Conservation (phyloP, 2,113 vertebrate species). For the Orthochromis indermauri region DNA sequence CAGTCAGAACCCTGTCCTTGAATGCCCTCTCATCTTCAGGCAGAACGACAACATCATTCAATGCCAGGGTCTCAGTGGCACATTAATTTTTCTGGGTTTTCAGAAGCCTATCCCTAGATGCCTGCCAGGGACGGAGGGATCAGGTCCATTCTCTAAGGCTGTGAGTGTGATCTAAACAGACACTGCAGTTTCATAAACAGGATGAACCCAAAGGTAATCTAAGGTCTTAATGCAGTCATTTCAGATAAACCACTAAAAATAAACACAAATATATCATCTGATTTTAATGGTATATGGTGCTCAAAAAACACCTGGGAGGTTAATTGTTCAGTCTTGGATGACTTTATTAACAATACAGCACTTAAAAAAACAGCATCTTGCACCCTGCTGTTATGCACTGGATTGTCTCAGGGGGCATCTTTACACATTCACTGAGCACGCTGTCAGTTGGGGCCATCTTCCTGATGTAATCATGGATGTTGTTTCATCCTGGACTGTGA, state of each 20-base stretch:
- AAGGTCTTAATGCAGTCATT: background rate
- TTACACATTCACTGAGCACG: background rate
- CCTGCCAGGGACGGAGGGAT: background rate
- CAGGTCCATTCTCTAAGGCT: background rate
- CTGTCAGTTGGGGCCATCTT: background rate
- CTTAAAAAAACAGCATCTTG: background rate
- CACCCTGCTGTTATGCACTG: background rate
- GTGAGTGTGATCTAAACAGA: background rate
- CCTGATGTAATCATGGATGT: background rate
- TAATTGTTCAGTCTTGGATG: background rate
- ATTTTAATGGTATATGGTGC: background rate
- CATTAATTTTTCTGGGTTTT: background rate
- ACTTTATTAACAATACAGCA: background rate
- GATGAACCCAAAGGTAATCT: background rate
- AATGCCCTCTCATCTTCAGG: background rate
- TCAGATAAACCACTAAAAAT: background rate
- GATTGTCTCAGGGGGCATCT: background rate
- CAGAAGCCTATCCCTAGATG: background rate
- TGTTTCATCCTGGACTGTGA: background rate
- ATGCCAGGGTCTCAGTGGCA: background rate
- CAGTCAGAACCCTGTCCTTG: background rate
- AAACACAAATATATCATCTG: background rate
- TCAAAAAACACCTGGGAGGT: background rate
- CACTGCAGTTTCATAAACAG: background rate
- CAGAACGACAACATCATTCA: conserved; percentile 2